Base-by-base conservation (phyloP, 1,140 invertebrate species). In the Aricia agestis region DNA sequence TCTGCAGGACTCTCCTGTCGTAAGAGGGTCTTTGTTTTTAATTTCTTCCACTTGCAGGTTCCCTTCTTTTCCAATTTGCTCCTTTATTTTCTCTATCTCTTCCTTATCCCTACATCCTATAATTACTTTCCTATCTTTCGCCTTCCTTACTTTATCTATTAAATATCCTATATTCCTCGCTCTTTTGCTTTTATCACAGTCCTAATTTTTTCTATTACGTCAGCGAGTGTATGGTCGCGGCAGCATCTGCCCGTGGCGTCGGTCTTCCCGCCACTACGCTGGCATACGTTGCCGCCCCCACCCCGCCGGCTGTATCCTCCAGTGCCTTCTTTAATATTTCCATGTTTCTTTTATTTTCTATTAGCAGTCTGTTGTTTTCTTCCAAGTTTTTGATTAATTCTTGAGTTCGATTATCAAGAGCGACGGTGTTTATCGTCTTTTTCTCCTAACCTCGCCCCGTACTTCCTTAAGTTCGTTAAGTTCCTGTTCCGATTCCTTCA, bases 1-100 rank as follows among this genome's bases (percentile, higher is more conserved):
- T 61, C 15, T 42, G 68, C 1, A 78, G 19, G 3, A 77, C 67
- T 0, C n/a, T n/a, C n/a, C n/a, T n/a, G n/a, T 79, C 42, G 1
- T n/a, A n/a, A 77, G 58, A 0, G 75, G 78, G 18, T 80, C 73
- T 11, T 73, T 80, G 17, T 75, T 75, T 25, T 71, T 70, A 4
- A 77, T 70, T 18, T 76, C 73, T 31, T 74, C 74, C 1, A 74
- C 69, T 1, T 52, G 57, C 15, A 76, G 32, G 3, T 67, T 13
- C 1, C 17, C 57, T 7, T 45, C 67, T 52, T 10, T n/a, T 17
- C 67, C 71, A 10, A 74, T 11, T 63, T 31, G 72, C 0, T 75
- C 63, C 17, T 74, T 76, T 9, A 72, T 15, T 65, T 70, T 76
- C 5, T 68, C 41, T 17, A 58, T 66, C 19, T 76, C 72, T 45